Evolutionary conservation across 1,140 invertebrate species (phyloP).

Genomic region (Uloborus diversus): DNA sequence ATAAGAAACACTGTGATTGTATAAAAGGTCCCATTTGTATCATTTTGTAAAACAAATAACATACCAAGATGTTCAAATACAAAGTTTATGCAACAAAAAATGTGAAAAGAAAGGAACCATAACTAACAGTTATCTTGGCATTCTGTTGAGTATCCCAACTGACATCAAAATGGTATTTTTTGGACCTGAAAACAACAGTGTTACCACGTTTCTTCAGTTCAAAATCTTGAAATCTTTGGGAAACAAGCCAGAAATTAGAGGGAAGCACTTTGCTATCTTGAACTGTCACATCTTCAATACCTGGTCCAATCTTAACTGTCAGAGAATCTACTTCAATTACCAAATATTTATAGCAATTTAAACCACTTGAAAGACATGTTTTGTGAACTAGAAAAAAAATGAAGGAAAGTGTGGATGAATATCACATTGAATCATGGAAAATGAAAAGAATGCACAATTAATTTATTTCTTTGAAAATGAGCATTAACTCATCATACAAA

Average conservation of each 20-base stretch:
- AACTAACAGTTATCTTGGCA: slow-evolving; percentile 74
- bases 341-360: slow-evolving; percentile 10
- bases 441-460: too few relatives aligned
- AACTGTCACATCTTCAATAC: slow-evolving; percentile 12
- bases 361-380: slow-evolving; percentile 68
- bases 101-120: too few relatives aligned
- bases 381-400: slow-evolving; percentile 71
- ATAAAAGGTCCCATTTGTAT: too few relatives aligned
- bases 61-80: too few relatives aligned
- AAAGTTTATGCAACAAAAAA: too few relatives aligned
- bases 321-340: slow-evolving; percentile 19
- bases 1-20: too few relatives aligned
- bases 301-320: slow-evolving; percentile 26
- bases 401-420: background rate
- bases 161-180: slow-evolving; percentile 77
- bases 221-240: slow-evolving; percentile 69
- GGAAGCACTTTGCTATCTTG: slow-evolving; percentile 6
- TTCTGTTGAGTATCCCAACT: slow-evolving; percentile 75
- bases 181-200: slow-evolving; percentile 74
- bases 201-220: slow-evolving; percentile 75
- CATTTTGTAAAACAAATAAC: too few relatives aligned
- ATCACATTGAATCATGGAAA: too few relatives aligned
- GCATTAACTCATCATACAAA: too few relatives aligned
- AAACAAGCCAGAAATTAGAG: slow-evolving; percentile 69
- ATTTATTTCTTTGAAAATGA: too few relatives aligned